Conservation (phyloP, 1,140 invertebrate species). For the Polypedilum vanderplanki region DNA sequence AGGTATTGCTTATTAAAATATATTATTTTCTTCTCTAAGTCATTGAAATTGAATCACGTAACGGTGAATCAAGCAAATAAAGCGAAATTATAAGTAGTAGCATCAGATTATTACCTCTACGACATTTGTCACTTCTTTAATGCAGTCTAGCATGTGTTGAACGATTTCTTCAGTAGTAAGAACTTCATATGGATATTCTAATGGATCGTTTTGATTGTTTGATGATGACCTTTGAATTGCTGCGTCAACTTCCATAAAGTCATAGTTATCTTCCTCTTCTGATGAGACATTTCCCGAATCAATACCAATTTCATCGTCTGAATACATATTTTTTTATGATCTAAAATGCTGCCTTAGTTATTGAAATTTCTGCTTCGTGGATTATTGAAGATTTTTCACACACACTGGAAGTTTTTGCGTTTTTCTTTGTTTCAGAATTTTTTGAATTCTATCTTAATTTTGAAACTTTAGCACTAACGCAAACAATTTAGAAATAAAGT, state of each 20-base stretch:
- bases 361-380: not conserved
- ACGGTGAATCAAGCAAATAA: constrained; percentile 23
- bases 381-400: not conserved
- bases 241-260: constrained; percentile 86
- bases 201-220: constrained; percentile 69
- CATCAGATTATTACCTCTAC: constrained; percentile 57
- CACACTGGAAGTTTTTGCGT: constrained; percentile 16
- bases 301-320: constrained; percentile 75
- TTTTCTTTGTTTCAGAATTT: not conserved
- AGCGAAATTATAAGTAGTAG: not conserved
- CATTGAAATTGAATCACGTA: not conserved
- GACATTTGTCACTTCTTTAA: constrained; percentile 88
- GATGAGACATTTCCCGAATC: constrained; percentile 87
- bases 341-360: not conserved
- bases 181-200: constrained; percentile 91
- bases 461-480: too few species aligned
- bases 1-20: not conserved
- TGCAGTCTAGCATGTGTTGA: constrained; percentile 93
- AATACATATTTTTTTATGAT: constrained; percentile 62
- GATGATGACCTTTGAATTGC: constrained; percentile 52
- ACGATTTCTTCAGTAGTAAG: constrained; percentile 93
- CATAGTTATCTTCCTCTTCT: constrained; percentile 74
- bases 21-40: not conserved
- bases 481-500: too few species aligned
- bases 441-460: not conserved